Evolutionary conservation across 1,140 invertebrate genomes (phyloP).

Genomic region (Acromyrmex heyeri): DNA sequence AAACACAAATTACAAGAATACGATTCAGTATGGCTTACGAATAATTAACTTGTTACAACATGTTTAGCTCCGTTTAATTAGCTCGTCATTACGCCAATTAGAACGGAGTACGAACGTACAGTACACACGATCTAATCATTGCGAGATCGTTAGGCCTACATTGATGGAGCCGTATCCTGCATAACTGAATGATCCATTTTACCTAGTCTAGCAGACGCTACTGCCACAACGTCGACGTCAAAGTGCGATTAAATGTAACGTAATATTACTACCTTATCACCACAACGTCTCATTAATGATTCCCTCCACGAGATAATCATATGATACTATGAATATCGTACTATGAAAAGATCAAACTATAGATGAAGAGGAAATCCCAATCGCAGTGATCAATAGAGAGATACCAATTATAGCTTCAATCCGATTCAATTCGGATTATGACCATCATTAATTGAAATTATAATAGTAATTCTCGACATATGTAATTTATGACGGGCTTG

Average conservation of each 20-base stretch:
- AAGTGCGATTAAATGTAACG: constrained; percentile 67
- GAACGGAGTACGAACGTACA: not conserved
- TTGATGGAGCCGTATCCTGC: not conserved
- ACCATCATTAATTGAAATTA: constrained; percentile 7
- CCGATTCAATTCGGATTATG: constrained; percentile 4
- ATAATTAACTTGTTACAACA: not conserved
- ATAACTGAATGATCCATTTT: constrained; percentile 56
- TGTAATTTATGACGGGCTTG: not conserved
- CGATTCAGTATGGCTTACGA: not conserved
- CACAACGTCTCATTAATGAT: constrained; percentile 67
- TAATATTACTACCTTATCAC: constrained; percentile 67
- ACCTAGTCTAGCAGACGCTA: constrained; percentile 52
- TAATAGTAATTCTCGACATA: constrained; percentile 17
- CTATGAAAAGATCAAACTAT: constrained; percentile 18
- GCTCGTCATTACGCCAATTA: constrained; percentile 7
- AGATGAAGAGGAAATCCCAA: not conserved
- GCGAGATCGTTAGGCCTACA: constrained; percentile 41
- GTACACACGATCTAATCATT: constrained; percentile 49
- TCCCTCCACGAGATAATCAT: constrained; percentile 56
- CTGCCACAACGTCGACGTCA: not conserved
- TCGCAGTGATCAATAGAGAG: not conserved
- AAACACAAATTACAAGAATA: not conserved
- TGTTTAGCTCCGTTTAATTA: constrained; percentile 25
- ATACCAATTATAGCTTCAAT: constrained; percentile 29
- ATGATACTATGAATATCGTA: constrained; percentile 1